phyloP scores from a whole-genome alignment of 2,797 vertebrate genomes.

The Prunella strophiata region DNA sequence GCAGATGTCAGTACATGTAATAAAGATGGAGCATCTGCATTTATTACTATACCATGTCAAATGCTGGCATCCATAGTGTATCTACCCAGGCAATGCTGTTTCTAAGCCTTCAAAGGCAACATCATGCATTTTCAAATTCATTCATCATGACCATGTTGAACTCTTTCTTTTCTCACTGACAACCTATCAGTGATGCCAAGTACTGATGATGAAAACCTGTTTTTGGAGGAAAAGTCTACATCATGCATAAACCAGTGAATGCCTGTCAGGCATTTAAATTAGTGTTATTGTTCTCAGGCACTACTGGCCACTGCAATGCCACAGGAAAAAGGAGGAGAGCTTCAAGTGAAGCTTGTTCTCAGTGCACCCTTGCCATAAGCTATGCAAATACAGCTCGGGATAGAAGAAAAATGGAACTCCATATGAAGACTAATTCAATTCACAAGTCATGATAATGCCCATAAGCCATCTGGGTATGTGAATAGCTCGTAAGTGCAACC shows the following conservation, averaged over 20 bases:
- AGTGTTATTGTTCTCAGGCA: not conserved
- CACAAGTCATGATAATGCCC: not conserved
- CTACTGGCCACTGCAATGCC: not conserved
- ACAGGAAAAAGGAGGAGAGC: not conserved
- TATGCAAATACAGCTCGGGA: not conserved
- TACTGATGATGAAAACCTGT: not conserved
- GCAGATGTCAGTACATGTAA: conserved; percentile 5
- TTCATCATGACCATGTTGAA: not conserved
- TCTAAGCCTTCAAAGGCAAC: not conserved
- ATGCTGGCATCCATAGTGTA: not conserved
- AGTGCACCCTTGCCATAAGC: not conserved
- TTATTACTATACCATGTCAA: conserved; percentile 11
- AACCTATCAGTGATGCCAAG: not conserved
- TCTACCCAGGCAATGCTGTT: not conserved
- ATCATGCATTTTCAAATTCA: not conserved
- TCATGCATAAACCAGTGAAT: not conserved
- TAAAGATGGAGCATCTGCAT: conserved; percentile 21
- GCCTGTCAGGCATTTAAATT: not conserved
- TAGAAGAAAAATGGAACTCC: not conserved
- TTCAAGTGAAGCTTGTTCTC: not conserved
- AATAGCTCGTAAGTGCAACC: conserved; percentile 12
- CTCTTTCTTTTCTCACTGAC: not conserved
- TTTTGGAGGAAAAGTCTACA: not conserved
- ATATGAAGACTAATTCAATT: conserved; percentile 5
- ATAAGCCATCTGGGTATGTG: not conserved